These are phyloP conservation scores for Alsophila aescularia DNA, from an alignment of 2,888 invertebrate species.

Conservation along the genomic window DNA sequence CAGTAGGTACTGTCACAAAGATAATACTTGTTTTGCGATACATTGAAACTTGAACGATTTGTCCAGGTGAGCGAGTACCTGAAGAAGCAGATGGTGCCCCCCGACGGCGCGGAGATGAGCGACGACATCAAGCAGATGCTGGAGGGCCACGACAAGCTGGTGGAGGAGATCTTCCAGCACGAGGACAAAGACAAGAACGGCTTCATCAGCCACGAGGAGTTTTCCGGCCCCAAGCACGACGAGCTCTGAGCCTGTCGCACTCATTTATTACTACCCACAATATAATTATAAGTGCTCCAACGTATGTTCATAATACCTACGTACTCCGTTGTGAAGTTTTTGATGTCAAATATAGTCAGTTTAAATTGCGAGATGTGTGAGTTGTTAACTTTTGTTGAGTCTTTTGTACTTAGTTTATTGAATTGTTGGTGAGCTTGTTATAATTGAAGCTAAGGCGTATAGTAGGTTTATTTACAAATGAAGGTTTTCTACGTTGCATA, in stretches of 20 bases:
- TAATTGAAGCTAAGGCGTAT: slow-evolving; percentile 49
- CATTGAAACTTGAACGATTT: not conserved
- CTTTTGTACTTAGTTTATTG: slow-evolving; percentile 71
- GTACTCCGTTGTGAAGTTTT: not conserved
- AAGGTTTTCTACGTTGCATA: slow-evolving; percentile 26
- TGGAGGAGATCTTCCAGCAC: slow-evolving; percentile 98
- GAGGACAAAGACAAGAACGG: slow-evolving; percentile 99
- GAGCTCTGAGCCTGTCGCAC: slow-evolving; percentile 89
- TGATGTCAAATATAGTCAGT: not conserved
- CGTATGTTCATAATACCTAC: slow-evolving; percentile 5
- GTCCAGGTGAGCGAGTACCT: slow-evolving; percentile 94
- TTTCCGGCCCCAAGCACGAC: slow-evolving; percentile 98
- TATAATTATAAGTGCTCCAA: not conserved
- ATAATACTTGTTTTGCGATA: too few relatives aligned
- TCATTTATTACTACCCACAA: slow-evolving; percentile 27
- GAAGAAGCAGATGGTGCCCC: slow-evolving; percentile 95
- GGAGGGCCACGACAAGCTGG: slow-evolving; percentile 95
- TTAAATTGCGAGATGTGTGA: slow-evolving; percentile 27
- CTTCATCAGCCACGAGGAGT: slow-evolving; percentile 97
- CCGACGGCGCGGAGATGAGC: slow-evolving; percentile 88
- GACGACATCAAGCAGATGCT: slow-evolving; percentile 93
- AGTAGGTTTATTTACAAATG: slow-evolving; percentile 37
- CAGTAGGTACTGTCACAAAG: too few relatives aligned
- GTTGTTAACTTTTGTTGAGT: slow-evolving; percentile 56
- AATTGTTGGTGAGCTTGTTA: slow-evolving; percentile 60